These are phyloP conservation scores for Aporophyla lueneburgensis DNA, from an alignment of 2,888 invertebrate genomes.

Conservation along the genomic window DNA sequence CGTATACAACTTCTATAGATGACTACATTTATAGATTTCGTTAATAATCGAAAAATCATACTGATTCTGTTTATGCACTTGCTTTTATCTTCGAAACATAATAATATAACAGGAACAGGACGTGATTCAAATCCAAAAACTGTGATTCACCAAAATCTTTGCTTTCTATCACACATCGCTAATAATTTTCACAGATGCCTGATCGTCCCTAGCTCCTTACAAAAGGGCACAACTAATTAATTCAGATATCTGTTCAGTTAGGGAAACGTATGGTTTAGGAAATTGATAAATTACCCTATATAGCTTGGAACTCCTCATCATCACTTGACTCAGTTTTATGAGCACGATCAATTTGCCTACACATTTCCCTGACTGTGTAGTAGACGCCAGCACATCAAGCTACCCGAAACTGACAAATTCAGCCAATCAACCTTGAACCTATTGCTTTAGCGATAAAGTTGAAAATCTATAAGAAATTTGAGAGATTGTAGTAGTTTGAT, in stretches of 20 bases:
- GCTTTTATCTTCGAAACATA: background rate
- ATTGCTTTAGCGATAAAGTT: too few species aligned
- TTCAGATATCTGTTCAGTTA: background rate
- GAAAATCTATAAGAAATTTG: too few species aligned
- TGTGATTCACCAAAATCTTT: background rate
- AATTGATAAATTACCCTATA: background rate
- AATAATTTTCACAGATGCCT: too few species aligned
- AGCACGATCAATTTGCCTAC: background rate
- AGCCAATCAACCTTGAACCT: too few species aligned
- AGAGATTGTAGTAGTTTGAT: too few species aligned
- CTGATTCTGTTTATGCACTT: background rate
- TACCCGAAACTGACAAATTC: too few species aligned
- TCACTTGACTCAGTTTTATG: background rate
- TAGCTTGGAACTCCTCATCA: background rate
- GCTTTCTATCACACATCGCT: background rate
- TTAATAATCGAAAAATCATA: background rate
- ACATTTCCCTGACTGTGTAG: background rate
- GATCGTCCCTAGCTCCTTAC: background rate
- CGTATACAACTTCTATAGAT: background rate
- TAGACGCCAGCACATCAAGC: background rate
- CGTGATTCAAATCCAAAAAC: background rate
- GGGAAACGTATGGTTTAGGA: background rate
- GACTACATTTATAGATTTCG: background rate
- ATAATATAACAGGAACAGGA: background rate
- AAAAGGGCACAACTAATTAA: background rate